Conservation (phyloP, 1,140 invertebrate species). For the Zaprionus tsacasi region DNA sequence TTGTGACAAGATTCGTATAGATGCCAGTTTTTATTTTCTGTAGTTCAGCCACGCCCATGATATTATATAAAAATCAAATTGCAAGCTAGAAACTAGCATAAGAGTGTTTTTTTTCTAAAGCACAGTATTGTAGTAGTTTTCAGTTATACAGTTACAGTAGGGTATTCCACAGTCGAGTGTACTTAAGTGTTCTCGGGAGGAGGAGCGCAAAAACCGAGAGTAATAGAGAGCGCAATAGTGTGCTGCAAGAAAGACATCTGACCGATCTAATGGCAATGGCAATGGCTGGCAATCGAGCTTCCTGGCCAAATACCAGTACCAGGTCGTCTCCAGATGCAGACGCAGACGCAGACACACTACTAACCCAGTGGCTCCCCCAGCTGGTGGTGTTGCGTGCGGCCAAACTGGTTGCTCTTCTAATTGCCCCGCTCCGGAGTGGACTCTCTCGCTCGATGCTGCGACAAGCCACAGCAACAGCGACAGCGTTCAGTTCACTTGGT, state of each 20-base stretch:
- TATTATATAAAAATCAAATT: too few species aligned
- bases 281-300: conserved; percentile 27
- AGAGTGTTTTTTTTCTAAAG: too few species aligned
- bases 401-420: conserved; percentile 78
- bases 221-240: not conserved
- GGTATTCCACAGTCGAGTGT: not conserved
- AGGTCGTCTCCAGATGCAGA: conserved; percentile 28
- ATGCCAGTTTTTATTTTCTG: too few species aligned
- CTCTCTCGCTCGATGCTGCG: conserved; percentile 2
- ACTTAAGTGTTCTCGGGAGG: not conserved
- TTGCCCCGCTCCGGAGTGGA: conserved; percentile 42
- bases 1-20: too few species aligned
- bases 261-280: conserved; percentile 56
- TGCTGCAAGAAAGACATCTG: not conserved
- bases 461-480: conserved; percentile 1
- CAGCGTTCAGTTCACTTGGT: conserved; percentile 45
- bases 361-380: conserved; percentile 60
- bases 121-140: too few species aligned
- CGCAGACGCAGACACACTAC: conserved; percentile 58
- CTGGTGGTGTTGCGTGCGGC: conserved; percentile 57
- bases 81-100: too few species aligned
- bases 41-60: not conserved
- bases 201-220: conserved; percentile 2
- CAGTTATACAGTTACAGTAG: not conserved
- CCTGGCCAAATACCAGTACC: conserved; percentile 18